Evolutionary conservation across 2,113 vertebrate species (phyloP), one percentile per base, ranked within the genome.

Genomic region (Nothobranchius kuhntae): DNA sequence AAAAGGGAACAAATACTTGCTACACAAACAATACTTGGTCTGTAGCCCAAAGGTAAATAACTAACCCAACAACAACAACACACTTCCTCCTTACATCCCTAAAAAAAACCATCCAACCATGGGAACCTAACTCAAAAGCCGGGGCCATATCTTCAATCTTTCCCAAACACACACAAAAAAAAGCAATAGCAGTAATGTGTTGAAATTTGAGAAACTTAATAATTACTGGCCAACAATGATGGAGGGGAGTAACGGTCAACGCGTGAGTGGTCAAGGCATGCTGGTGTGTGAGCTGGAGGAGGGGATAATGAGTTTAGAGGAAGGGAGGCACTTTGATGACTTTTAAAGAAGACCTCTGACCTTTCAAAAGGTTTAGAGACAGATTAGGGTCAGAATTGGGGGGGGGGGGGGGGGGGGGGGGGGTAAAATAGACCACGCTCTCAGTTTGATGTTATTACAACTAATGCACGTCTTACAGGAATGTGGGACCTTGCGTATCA

Each of bases 321-420:
- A 54, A 24, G 6, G 62, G 68, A 56, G 75, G 35, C 48, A 61
- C 47, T 79, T 74, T 88, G 89, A 88, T 88, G 88, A 87, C 86
- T 82, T 58, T 69, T 61, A 45, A 71, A 91, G 87, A 88, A 92
- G 83, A 85, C 89, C 89, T 82, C 26, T 80, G 79, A 83, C 77
- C 86, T 38, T 42, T 68, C 61, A 14, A 80, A 80, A 87, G 84
- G 81, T 89, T 82, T 89, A 84, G 80, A 75, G 77, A 62, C 67
- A 84, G 82, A 84, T 87, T 83, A 85, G 73, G 71, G 80, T 82
- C 70, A 62, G 58, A 79, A 66, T 53, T 61, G 13, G 50, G 61
- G 17, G 1, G 69, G 73, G 26, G 26, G n/a, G n/a, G 13, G 9
- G 69, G 73, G 13, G 50, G 61, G 17, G 1, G 13, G 9, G 69